Percentiles rank a stretch among this genome's conserved stretches.
Conservation (phyloP, 2,797 vertebrate species). For the Anabas testudineus region DNA sequence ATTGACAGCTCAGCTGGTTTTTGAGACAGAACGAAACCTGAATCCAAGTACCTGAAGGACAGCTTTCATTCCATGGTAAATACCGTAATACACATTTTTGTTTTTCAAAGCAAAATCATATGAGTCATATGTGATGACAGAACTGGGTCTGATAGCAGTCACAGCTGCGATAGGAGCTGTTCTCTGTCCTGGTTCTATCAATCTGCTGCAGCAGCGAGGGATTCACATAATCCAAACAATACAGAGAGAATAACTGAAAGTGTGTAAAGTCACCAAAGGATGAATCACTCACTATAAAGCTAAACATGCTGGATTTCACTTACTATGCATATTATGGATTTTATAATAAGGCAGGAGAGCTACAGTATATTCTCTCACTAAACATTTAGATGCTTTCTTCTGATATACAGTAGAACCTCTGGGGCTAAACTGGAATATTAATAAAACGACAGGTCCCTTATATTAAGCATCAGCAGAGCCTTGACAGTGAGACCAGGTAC, state of each 20-base stretch:
- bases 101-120: conserved; percentile 48
- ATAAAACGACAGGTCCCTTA: conserved; percentile 60
- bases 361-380: conserved; percentile 35
- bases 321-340: conserved; percentile 18
- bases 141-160: conserved; percentile 75
- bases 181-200: conserved; percentile 79
- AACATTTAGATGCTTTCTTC: conserved; percentile 49
- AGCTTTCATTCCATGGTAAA: conserved; percentile 54
- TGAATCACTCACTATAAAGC: conserved; percentile 46
- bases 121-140: conserved; percentile 70
- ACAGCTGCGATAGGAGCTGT: conserved; percentile 56
- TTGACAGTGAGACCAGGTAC: conserved; percentile 59
- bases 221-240: conserved; percentile 56
- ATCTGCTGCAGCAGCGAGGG: conserved; percentile 61
- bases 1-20: conserved; percentile 24
- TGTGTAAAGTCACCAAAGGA: conserved; percentile 45
- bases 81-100: conserved; percentile 56
- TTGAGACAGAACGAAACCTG: conserved; percentile 30
- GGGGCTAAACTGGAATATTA: conserved; percentile 56
- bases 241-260: conserved; percentile 53
- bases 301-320: conserved; percentile 35
- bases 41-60: conserved; percentile 41
- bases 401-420: conserved; percentile 47
- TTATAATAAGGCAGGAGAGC: conserved; percentile 25
- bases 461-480: conserved; percentile 51